phyloP scores from a whole-genome alignment of 2,888 invertebrate genomes.

The Cremastobaeus sp. region DNA sequence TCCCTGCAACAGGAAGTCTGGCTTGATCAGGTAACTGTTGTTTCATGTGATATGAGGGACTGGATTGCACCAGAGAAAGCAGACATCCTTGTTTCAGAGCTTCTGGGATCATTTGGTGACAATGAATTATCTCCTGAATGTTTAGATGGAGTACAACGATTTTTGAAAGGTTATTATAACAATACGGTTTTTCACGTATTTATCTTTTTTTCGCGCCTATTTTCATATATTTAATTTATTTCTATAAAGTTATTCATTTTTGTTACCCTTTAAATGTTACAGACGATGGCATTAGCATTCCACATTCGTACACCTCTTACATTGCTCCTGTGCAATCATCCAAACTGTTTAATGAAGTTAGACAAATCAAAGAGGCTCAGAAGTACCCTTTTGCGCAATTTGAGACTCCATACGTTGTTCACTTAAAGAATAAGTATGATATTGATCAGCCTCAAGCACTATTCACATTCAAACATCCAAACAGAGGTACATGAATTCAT shows the following conservation, averaged over 20 bases:
- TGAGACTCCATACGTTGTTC: constrained; percentile 96
- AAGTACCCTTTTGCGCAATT: constrained; percentile 80
- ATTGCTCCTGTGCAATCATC: constrained; percentile 95
- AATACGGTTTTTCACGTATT: no score
- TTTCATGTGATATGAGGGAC: constrained; percentile 92
- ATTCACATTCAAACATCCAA: constrained; percentile 95
- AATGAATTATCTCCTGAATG: constrained; percentile 99
- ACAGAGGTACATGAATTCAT: constrained; percentile 80
- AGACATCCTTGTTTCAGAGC: constrained; percentile 96
- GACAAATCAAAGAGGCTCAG: constrained; percentile 79
- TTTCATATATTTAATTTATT: neutral
- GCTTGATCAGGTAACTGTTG: constrained; percentile 87
- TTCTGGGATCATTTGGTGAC: constrained; percentile 98
- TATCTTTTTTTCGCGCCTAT: neutral
- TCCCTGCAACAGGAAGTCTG: constrained; percentile 88
- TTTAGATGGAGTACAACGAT: constrained; percentile 93
- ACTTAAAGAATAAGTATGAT: constrained; percentile 90
- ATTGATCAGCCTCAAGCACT: constrained; percentile 86
- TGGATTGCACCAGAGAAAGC: constrained; percentile 90
- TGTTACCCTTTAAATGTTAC: constrained; percentile 69
- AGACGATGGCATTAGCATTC: constrained; percentile 95
- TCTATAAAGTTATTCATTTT: neutral
- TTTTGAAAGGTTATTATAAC: constrained; percentile 86
- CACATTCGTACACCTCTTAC: constrained; percentile 92
- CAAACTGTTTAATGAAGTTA: constrained; percentile 89